These are phyloP conservation scores for Endotricha flammealis DNA, from an alignment of 2,888 invertebrate genomes.

Conservation along the genomic window DNA sequence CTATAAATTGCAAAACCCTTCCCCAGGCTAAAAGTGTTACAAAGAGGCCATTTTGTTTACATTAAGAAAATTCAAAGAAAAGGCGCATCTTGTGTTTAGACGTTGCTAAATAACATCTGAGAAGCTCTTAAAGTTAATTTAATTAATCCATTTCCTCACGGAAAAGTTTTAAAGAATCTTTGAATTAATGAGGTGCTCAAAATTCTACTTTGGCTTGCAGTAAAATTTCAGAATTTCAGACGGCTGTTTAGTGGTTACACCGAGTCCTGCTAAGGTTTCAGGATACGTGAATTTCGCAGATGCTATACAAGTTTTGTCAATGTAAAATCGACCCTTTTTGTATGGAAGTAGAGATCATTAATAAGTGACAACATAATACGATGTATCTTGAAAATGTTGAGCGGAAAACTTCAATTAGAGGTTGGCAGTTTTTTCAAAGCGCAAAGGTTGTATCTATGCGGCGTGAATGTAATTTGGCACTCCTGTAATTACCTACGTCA, in stretches of 20 bases:
- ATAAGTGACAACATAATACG: not conserved
- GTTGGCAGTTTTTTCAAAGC: not conserved
- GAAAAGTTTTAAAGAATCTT: slow-evolving; percentile 21
- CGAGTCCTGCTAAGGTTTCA: not conserved
- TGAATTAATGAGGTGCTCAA: slow-evolving; percentile 21
- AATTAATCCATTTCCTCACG: slow-evolving; percentile 17
- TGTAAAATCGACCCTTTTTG: not conserved
- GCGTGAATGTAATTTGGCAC: not conserved
- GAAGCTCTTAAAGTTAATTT: slow-evolving; percentile 15
- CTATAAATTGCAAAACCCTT: too few species aligned
- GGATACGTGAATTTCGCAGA: not conserved
- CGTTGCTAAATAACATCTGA: slow-evolving; percentile 1
- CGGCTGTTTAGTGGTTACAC: slow-evolving; percentile 6
- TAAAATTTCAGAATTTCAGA: slow-evolving; percentile 15
- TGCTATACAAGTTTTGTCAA: not conserved
- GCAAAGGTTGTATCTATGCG: not conserved
- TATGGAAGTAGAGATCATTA: not conserved
- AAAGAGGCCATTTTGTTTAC: too few species aligned
- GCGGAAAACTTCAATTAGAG: slow-evolving; percentile 8
- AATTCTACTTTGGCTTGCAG: slow-evolving; percentile 15
- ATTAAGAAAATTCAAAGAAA: not conserved
- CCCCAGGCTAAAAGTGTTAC: too few species aligned
- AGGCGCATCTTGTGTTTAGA: slow-evolving; percentile 3
- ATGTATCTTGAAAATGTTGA: not conserved
- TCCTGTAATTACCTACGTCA: not conserved